These are phyloP conservation scores for Laticauda colubrina DNA, from an alignment of 2,113 vertebrate species.

Conservation along the genomic window DNA sequence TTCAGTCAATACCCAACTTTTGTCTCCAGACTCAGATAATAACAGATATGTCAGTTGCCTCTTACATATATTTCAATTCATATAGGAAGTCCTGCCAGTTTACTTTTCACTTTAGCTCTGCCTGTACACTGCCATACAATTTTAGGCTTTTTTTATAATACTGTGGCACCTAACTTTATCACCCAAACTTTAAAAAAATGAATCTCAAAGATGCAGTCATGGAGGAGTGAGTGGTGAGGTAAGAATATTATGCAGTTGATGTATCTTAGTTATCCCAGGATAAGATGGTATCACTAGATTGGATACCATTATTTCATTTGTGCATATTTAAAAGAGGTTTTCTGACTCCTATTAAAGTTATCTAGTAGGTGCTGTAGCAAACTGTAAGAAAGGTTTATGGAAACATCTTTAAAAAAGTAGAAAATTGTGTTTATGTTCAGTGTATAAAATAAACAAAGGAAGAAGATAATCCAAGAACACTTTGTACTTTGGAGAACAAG, in stretches of 20 bases:
- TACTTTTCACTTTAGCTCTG: not conserved
- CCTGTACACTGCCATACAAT: not conserved
- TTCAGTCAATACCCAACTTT: not conserved
- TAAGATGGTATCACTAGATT: constrained; percentile 23
- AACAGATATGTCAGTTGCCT: not conserved
- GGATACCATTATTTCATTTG: not conserved
- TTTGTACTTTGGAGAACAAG: constrained; percentile 14
- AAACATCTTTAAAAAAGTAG: not conserved
- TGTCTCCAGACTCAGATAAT: not conserved
- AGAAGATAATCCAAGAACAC: constrained; percentile 5
- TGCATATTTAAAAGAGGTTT: constrained; percentile 27
- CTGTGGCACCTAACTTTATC: not conserved
- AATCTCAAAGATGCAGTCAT: not conserved
- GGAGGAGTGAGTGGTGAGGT: not conserved
- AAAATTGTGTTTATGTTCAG: constrained; percentile 10
- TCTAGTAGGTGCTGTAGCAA: not conserved
- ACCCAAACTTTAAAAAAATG: not conserved
- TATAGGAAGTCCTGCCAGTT: not conserved
- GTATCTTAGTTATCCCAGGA: not conserved
- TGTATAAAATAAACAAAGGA: not conserved
- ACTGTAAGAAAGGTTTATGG: constrained; percentile 24
- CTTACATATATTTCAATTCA: not conserved
- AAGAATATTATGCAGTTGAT: not conserved
- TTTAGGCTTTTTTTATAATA: not conserved
- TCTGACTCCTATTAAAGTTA: not conserved